phyloP scores from a whole-genome alignment of 2,113 vertebrate genomes.

The Pteruthius melanotis region DNA sequence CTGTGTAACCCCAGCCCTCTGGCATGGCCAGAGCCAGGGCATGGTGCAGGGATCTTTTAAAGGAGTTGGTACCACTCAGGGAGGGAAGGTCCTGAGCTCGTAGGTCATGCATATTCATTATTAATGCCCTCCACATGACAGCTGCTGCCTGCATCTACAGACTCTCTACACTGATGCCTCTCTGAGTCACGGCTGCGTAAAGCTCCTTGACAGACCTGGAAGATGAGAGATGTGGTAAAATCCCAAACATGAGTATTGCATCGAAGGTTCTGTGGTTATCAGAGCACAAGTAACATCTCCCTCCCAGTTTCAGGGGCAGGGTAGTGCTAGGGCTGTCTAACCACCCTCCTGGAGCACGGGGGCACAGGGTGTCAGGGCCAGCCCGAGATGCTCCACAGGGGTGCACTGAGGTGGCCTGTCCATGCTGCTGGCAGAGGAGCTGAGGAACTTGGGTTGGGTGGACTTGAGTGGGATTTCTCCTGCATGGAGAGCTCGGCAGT shows the following conservation, averaged over 20 bases:
- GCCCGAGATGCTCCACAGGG: rapidly evolving
- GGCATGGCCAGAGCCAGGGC: not conserved
- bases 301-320: not conserved
- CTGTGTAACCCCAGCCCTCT: not conserved
- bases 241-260: conserved; percentile 11
- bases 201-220: conserved; percentile 26
- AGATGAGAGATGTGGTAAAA: conserved; percentile 35
- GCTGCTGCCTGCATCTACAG: conserved; percentile 11
- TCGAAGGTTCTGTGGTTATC: not conserved
- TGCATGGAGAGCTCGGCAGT: not conserved
- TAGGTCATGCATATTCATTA: not conserved
- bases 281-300: not conserved
- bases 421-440: not conserved
- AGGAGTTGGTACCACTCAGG: not conserved
- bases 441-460: not conserved
- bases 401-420: not conserved
- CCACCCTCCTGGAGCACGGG: not conserved
- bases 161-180: not conserved
- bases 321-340: not conserved
- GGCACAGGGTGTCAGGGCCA: not conserved
- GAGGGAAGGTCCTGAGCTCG: not conserved
- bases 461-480: conserved; percentile 29
- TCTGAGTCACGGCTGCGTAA: conserved; percentile 23
- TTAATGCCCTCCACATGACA: conserved; percentile 5
- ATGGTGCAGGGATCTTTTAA: not conserved